Conservation (phyloP, 2,113 vertebrate species). For the Sus scrofa region DNA sequence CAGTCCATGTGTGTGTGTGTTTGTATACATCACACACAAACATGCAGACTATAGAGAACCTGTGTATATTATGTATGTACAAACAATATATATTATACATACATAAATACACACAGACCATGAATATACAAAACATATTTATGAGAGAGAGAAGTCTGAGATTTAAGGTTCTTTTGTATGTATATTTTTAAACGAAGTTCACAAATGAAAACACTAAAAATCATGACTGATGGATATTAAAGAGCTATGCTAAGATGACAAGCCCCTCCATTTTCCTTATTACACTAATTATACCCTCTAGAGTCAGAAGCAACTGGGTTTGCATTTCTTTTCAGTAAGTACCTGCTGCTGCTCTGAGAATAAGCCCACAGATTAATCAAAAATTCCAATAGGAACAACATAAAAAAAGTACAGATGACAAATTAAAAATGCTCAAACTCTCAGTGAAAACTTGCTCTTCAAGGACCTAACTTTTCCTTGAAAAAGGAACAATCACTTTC, state of each 20-base stretch:
- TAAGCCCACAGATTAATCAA: conserved; percentile 68
- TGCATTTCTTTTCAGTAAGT: conserved; percentile 69
- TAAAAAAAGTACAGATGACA: conserved; percentile 61
- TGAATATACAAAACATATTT: neutral
- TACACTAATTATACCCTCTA: conserved; percentile 63
- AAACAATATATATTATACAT: neutral
- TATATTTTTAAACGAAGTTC: conserved; percentile 32
- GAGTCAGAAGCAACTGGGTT: conserved; percentile 21
- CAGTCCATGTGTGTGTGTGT: neutral
- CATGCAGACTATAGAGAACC: neutral
- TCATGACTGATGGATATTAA: neutral
- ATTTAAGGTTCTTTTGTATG: neutral
- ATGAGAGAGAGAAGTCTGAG: neutral
- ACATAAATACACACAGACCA: neutral
- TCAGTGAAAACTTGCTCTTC: conserved; percentile 65
- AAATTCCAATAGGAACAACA: conserved; percentile 52
- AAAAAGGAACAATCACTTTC: conserved; percentile 61
- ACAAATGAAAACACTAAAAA: conserved; percentile 59
- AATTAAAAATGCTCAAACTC: conserved; percentile 64
- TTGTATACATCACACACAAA: neutral
- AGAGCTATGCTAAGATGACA: neutral
- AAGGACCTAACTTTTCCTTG: conserved; percentile 70
- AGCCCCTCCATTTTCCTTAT: conserved; percentile 55
- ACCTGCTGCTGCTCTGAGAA: conserved; percentile 58
- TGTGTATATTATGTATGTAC: neutral